These are phyloP conservation scores for Allygus modestus DNA, from an alignment of 2,888 invertebrate species.

Conservation along the genomic window DNA sequence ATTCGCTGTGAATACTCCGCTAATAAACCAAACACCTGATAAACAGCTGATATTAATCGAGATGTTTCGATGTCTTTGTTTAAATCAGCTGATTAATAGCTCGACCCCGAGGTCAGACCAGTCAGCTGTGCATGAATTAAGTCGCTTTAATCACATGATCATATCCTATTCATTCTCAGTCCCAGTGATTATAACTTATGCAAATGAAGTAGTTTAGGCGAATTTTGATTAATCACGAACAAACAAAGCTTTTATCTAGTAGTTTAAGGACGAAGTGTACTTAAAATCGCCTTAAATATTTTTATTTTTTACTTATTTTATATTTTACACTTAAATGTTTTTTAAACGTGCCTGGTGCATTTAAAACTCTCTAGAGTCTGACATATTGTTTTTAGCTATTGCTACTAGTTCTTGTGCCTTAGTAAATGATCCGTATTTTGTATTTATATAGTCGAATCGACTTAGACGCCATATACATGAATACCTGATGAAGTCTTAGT, in stretches of 20 bases:
- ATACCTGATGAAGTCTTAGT: slow-evolving; percentile 33
- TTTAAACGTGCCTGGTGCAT: not conserved
- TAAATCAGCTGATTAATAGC: slow-evolving; percentile 40
- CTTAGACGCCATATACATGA: slow-evolving; percentile 32
- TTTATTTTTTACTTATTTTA: slow-evolving; percentile 1
- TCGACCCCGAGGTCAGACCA: slow-evolving; percentile 20
- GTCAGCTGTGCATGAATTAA: slow-evolving; percentile 47
- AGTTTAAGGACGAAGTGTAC: slow-evolving; percentile 8
- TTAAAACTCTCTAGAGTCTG: not conserved
- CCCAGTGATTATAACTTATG: slow-evolving; percentile 23
- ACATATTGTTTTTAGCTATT: not conserved
- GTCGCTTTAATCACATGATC: slow-evolving; percentile 19
- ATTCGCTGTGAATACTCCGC: slow-evolving; percentile 7
- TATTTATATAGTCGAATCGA: not conserved
- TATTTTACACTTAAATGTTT: not conserved
- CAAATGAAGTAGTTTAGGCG: slow-evolving; percentile 11
- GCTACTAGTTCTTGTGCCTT: slow-evolving; percentile 1
- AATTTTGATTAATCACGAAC: not conserved
- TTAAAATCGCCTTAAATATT: slow-evolving; percentile 8
- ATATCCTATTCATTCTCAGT: slow-evolving; percentile 21
- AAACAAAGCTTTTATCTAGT: not conserved
- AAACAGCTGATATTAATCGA: slow-evolving; percentile 6
- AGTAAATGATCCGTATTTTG: not conserved
- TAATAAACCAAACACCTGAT: slow-evolving; percentile 38
- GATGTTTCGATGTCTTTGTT: slow-evolving; percentile 34